Base-by-base conservation (phyloP, 92 coral and sea anemone genomes). In the Heteractis magnifica region DNA sequence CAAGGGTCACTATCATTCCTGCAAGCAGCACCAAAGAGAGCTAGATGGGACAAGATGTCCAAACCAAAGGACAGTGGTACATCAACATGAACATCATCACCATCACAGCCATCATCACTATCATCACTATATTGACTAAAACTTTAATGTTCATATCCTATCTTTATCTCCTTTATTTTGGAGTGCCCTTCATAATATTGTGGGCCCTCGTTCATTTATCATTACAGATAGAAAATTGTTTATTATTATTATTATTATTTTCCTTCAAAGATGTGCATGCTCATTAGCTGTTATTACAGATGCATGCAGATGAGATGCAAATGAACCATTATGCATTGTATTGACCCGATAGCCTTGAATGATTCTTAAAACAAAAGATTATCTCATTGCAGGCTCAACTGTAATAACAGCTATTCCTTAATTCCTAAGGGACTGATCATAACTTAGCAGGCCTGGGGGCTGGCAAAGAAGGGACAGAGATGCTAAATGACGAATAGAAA, bases 41-140 rank as follows among this genome's bases (percentile, higher is more conserved):
- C 44, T 0, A 34, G 44, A 34, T 34, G 90, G 84, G 50, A 80
- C 82, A 76, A 76, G 79, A 10, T 91, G 91, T 65, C 88, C 90
- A 10, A 91, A 89, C 71, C 86, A 87, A 64, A 86, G 89, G 58
- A 88, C 94, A 51, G 77, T 87, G 34, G 90, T 94, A 21, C 94
- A 93, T 73, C 93, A 94, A 48, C 93, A 94, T 74, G 95, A 92
- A 48, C 99, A 97, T 62, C 94, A 92, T 19, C 99, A 95, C 72
- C 95, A 93, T 73, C 98, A 97, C 85, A 93, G 81, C 41, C 99
- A 97, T 55, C 98, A 95, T 76, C 98, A 95, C 81, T 97, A 97
- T 76, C 98, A 97, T 87, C 99, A 97, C 80, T 92, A 97, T 64
- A 92, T 87, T 62, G 88, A 91, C 79, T 90, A 75, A 84, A 70